These are phyloP conservation scores for Drosophila lacteicornis DNA, from an alignment of 1,140 invertebrate species.

Conservation along the genomic window DNA sequence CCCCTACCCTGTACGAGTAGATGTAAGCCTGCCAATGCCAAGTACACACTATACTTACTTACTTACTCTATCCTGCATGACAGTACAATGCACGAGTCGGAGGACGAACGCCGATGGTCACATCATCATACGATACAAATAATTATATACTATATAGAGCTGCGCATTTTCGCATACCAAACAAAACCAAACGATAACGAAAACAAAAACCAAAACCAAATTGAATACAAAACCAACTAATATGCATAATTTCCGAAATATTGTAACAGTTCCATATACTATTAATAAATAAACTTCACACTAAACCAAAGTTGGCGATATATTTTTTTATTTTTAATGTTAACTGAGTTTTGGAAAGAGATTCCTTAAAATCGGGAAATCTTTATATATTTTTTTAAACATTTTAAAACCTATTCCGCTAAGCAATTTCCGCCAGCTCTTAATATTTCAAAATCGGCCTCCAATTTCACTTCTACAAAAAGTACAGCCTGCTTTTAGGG, in stretches of 20 bases:
- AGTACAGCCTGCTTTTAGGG: constrained; percentile 27
- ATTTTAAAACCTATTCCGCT: not conserved
- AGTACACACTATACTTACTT: constrained; percentile 31
- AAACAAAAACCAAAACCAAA: constrained; percentile 28
- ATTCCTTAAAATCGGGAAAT: not conserved
- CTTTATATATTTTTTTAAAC: not conserved
- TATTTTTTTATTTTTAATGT: not conserved
- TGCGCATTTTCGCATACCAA: constrained; percentile 47
- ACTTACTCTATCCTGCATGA: constrained; percentile 42
- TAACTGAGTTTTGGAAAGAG: too few relatives aligned
- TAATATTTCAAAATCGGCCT: not conserved
- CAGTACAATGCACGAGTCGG: constrained; percentile 25
- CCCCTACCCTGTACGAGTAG: constrained; percentile 40
- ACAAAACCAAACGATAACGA: constrained; percentile 16
- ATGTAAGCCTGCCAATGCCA: constrained; percentile 52
- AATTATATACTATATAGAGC: constrained; percentile 8
- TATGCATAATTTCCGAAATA: constrained; percentile 64
- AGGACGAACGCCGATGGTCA: constrained; percentile 33
- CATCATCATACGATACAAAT: constrained; percentile 41
- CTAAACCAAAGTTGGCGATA: constrained; percentile 15
- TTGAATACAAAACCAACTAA: constrained; percentile 54
- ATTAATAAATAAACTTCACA: constrained; percentile 71
- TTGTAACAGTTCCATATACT: constrained; percentile 79
- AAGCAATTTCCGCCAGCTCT: not conserved
- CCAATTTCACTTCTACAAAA: not conserved